Conservation (phyloP, 2,888 invertebrate genomes). For the Spodoptera exigua region DNA sequence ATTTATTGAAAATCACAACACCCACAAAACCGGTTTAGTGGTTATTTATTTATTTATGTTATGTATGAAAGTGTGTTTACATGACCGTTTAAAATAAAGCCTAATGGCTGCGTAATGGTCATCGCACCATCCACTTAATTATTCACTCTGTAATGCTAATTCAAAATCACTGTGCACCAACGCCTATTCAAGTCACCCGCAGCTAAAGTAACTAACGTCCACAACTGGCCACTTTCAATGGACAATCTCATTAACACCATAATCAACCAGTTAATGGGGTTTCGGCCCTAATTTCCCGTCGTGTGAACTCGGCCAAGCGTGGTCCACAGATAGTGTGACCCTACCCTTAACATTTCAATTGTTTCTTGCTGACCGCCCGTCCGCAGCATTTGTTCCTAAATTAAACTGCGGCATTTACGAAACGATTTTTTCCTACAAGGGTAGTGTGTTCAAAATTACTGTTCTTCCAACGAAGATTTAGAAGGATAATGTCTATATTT, state of each 20-base stretch:
- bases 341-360: constrained; percentile 43
- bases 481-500: constrained; percentile 8
- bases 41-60: too few relatives aligned
- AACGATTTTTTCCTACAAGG: constrained; percentile 14
- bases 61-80: too few relatives aligned
- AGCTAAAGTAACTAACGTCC: constrained; percentile 11
- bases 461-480: constrained; percentile 26
- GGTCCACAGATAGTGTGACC: constrained; percentile 44
- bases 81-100: too few relatives aligned
- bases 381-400: constrained; percentile 36
- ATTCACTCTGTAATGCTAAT: not conserved
- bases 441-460: constrained; percentile 20
- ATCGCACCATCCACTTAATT: constrained; percentile 2
- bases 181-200: constrained; percentile 7
- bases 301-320: constrained; percentile 42
- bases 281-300: constrained; percentile 50
- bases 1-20: too few relatives aligned
- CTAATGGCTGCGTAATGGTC: not conserved
- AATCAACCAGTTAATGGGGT: constrained; percentile 52
- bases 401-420: constrained; percentile 23
- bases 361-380: constrained; percentile 50
- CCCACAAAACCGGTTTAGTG: too few relatives aligned
- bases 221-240: constrained; percentile 36
- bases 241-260: constrained; percentile 53
- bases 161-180: constrained; percentile 13